Evolutionary conservation across 2,888 invertebrate species (phyloP).

Genomic region (Cecidostiba fungosa): DNA sequence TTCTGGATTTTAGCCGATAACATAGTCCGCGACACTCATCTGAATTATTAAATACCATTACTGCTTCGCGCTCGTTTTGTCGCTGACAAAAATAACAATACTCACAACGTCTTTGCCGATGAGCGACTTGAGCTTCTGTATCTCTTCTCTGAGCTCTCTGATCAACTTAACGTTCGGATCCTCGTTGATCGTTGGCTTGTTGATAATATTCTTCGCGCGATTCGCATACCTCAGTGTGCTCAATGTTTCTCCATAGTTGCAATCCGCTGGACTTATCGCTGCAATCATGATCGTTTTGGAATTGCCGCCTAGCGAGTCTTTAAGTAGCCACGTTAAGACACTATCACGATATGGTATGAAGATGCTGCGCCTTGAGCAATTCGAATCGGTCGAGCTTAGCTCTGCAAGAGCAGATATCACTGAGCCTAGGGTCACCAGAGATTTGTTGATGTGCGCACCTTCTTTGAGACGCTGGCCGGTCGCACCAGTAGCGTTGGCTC

Average conservation of each 20-base stretch:
- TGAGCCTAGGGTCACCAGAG: constrained; percentile 92
- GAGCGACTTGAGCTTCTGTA: constrained; percentile 89
- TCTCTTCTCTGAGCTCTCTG: constrained; percentile 91
- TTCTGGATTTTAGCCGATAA: not conserved
- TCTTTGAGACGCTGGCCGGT: constrained; percentile 94
- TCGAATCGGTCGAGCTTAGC: constrained; percentile 80
- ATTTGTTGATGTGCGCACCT: constrained; percentile 95
- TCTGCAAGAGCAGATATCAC: constrained; percentile 91
- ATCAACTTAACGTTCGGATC: constrained; percentile 94
- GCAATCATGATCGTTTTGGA: constrained; percentile 96
- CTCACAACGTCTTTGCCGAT: constrained; percentile 86
- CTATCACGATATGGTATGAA: constrained; percentile 95
- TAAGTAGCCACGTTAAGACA: constrained; percentile 92
- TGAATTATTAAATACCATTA: not conserved
- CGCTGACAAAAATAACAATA: constrained; percentile 18
- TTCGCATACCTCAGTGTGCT: constrained; percentile 94
- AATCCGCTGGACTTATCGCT: constrained; percentile 90
- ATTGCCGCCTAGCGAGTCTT: constrained; percentile 94
- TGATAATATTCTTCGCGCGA: constrained; percentile 94
- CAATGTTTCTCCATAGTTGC: constrained; percentile 93
- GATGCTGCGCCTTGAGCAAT: constrained; percentile 80
- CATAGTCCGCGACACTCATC: not conserved
- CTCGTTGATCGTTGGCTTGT: constrained; percentile 94
- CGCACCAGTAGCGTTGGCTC: constrained; percentile 94
- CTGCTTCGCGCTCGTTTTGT: not conserved